These are phyloP conservation scores for Goniozus legneri DNA, from an alignment of 1,140 invertebrate species.

Conservation along the genomic window DNA sequence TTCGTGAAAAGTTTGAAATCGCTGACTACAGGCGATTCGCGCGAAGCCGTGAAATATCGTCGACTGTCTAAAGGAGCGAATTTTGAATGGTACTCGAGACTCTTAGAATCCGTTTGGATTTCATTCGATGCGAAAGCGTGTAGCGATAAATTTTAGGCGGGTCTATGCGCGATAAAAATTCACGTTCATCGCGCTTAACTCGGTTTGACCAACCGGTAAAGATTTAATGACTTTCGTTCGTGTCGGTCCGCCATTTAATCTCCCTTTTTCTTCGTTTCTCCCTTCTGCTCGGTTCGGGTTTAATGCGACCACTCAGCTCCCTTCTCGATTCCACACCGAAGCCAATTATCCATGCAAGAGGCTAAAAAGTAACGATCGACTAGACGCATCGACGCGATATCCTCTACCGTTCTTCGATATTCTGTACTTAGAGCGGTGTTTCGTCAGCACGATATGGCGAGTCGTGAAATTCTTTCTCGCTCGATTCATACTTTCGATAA, in stretches of 20 bases:
- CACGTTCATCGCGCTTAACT: too few species aligned
- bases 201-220: too few species aligned
- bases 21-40: too few species aligned
- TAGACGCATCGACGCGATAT: slow-evolving; percentile 26
- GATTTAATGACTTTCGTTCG: slow-evolving; percentile 30
- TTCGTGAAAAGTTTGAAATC: too few species aligned
- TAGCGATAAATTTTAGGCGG: slow-evolving; percentile 8
- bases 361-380: slow-evolving; percentile 29
- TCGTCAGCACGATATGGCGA: too few species aligned
- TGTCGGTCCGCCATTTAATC: slow-evolving; percentile 23
- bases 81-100: too few species aligned
- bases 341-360: slow-evolving; percentile 36
- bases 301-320: slow-evolving; percentile 22
- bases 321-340: slow-evolving; percentile 24
- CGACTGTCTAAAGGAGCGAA: too few species aligned
- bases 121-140: background rate
- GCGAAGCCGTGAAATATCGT: too few species aligned
- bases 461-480: too few species aligned
- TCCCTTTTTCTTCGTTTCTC: slow-evolving; percentile 5
- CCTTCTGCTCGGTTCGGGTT: background rate
- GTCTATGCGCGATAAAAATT: slow-evolving; percentile 27
- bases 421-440: too few species aligned
- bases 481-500: too few species aligned
- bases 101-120: background rate
- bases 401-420: too few species aligned